A percentile compares a stretch with the other conserved stretches of the same genome.
Evolutionary conservation across 1,140 invertebrate species (phyloP).

Genomic region (Semibalanus balanoides): DNA sequence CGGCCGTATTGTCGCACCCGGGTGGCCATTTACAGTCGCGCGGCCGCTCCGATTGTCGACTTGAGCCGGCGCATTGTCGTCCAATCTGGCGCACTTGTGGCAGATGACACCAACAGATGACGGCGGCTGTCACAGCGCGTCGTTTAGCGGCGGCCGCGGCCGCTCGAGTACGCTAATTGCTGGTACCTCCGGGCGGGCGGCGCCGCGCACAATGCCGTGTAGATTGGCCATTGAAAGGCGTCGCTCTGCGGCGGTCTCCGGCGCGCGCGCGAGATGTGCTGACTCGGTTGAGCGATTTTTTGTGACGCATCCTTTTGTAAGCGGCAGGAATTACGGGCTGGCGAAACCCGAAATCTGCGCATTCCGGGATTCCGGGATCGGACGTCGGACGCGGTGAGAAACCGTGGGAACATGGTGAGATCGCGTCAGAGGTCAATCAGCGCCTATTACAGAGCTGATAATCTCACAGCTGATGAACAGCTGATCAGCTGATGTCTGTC

Average conservation of each 20-base stretch:
- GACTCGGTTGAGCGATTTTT: not conserved
- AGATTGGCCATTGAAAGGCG: not conserved
- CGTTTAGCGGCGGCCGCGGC: not conserved
- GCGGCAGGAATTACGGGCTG: not conserved
- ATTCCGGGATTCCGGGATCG: not conserved
- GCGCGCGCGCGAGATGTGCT: not conserved
- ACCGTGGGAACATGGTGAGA: no score
- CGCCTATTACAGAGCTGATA: no score
- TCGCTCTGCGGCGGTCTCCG: not conserved
- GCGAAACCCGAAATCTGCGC: not conserved
- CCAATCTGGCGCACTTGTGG: conserved; percentile 1
- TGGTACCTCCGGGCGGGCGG: no score
- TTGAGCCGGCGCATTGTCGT: not conserved
- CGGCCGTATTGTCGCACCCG: not conserved
- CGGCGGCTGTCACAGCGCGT: not conserved
- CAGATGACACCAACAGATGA: not conserved
- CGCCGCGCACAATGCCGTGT: not conserved
- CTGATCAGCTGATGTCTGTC: no score
- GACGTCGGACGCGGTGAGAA: no score
- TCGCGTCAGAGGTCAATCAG: no score
- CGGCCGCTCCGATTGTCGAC: not conserved
- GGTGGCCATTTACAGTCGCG: not conserved
- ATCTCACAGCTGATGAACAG: no score
- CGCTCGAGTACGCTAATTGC: not conserved
- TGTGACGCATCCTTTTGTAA: not conserved